Base-by-base conservation (phyloP, 2,888 invertebrate species). In the Athripsodes cinereus region DNA sequence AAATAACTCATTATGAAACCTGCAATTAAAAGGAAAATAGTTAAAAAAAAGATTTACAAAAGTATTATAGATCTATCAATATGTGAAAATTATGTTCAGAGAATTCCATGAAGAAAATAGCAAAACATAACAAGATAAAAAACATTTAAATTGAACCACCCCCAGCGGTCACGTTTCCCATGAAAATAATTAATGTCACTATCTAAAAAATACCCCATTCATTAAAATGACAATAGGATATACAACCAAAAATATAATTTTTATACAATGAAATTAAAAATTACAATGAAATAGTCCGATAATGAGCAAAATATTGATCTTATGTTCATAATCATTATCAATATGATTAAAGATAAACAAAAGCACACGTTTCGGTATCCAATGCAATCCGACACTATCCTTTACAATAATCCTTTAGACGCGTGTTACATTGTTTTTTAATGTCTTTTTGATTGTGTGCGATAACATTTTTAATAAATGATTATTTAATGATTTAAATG, bases 181-280 rank as follows among this genome's bases (percentile, higher is more conserved):
- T 55, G 53, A 60, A 60, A 60, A 56, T 56, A 60, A 59, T 59
- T 44, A 55, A 48, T 56, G 55, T 35, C 34, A 40, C 40, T 13
- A 40, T 8, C 40, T 6, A 26, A 26, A 10, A 26, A 40, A 40
- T 40, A 40, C 13, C 16, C 8, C 40, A n/a, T 13, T 40, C 8
- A 40, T 40, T 40, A 40, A 40, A 13, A 40, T 40, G 13, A 40
- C 40, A 40, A 40, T 8, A 40, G 40, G 13, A 40, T 16, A 40
- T 11, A 40, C 40, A 40, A 40, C 40, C 3, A 8, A 3, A 40
- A n/a, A 40, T n/a, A 13, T 40, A 8, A n/a, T 40, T 40, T 40
- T n/a, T 8, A 40, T n/a, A 40, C 13, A 40, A 40, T n/a, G 2
- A 40, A 13, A 40, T 40, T n/a, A 40, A 40, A 40, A 40, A 40